phyloP scores from a whole-genome alignment of 2,797 vertebrate genomes.

The Calcarius lapponicus region DNA sequence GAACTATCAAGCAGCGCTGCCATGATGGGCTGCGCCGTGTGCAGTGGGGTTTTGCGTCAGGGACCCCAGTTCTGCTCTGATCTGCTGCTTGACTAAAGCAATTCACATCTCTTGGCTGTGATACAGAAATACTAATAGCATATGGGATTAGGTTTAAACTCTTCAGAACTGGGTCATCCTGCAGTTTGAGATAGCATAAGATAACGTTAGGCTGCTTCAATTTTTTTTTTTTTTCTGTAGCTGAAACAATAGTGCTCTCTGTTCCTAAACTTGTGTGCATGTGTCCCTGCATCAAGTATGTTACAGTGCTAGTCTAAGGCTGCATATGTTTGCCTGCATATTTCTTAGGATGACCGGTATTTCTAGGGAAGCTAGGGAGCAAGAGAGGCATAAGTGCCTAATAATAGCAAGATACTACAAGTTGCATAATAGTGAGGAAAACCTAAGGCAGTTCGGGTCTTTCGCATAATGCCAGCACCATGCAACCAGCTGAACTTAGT shows the following conservation, averaged over 20 bases:
- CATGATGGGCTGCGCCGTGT: accelerated
- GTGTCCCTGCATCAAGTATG: not conserved
- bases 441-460: not conserved
- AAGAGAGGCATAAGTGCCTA: not conserved
- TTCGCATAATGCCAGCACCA: not conserved
- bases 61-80: not conserved
- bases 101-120: accelerated
- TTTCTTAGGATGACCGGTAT: not conserved
- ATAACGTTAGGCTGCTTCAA: not conserved
- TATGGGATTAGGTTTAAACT: not conserved
- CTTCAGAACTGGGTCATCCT: not conserved
- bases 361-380: not conserved
- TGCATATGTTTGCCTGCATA: not conserved
- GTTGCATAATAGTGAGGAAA: not conserved
- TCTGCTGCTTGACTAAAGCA: not conserved
- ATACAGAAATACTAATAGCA: not conserved
- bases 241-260: not conserved
- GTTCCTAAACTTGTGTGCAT: accelerated
- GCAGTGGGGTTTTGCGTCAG: not conserved
- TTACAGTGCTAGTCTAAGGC: accelerated
- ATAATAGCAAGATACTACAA: not conserved
- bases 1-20: not conserved
- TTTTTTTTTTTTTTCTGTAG: not conserved
- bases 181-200: not conserved
- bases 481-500: not conserved